Conservation (phyloP, 2,113 vertebrate genomes). For the Hiodon alosoides region DNA sequence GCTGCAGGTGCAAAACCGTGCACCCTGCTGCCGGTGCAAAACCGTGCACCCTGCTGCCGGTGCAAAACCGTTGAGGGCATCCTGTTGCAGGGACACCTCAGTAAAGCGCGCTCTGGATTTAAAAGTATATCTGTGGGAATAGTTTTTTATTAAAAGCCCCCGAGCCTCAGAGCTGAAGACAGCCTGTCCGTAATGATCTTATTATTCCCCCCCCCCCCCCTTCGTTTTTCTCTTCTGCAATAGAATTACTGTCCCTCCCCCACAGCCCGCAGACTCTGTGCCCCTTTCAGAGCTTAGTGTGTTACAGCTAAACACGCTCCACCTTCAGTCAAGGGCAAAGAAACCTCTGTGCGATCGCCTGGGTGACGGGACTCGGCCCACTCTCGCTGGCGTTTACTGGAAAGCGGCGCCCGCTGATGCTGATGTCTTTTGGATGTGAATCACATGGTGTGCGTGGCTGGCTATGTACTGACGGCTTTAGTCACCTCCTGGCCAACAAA, state of each 20-base stretch:
- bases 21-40: constrained; percentile 55
- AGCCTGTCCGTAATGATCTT: constrained; percentile 25
- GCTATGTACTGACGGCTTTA: too few species aligned
- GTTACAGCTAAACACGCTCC: constrained; percentile 15
- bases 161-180: constrained; percentile 5
- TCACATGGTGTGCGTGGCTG: not conserved
- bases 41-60: too few species aligned
- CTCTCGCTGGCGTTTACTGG: too few species aligned
- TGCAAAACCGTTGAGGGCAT: too few species aligned
- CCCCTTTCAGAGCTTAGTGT: constrained; percentile 8
- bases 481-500: too few species aligned
- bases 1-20: constrained; percentile 49
- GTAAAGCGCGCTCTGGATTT: constrained; percentile 4
- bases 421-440: too few species aligned
- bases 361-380: too few species aligned
- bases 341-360: too few species aligned
- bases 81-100: not conserved
- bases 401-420: too few species aligned
- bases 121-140: constrained; percentile 24
- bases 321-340: constrained; percentile 31
- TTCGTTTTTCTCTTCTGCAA: not conserved
- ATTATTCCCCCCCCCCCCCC: not conserved
- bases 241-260: constrained; percentile 13
- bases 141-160: constrained; percentile 21
- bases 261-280: not conserved